Evolutionary conservation across 2,797 vertebrate species (phyloP), one percentile per base, ranked within the genome.

Genomic region (Characodon lateralis): DNA sequence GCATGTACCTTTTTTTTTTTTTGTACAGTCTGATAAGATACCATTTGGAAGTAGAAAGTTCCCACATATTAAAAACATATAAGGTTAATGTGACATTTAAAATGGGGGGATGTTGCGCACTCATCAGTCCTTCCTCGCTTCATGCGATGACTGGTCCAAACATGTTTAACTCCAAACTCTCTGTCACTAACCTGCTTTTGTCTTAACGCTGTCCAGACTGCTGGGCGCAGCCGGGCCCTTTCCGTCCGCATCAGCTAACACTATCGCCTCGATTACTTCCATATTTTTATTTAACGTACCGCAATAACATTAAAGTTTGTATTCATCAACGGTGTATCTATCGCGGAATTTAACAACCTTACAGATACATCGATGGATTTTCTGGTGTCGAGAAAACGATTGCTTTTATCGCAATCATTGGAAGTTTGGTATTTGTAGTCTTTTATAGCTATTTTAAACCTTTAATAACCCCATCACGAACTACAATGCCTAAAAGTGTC

Each of bases 331-430:
- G 63, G 35, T 73, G 76, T 75, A 18, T 82, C 70, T 86, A 90
- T 69, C 91, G 94, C 80, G 86, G 93, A 95, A 41, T 95, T 96
- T 95, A 95, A 95, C 94, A 96, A 95, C 95, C 63, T 82, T 56
- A 55, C 43, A 4, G 66, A 75, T 55, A 5, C 86, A 93, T 79
- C 95, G 93, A 89, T 95, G 91, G 76, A 7, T 74, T 72, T 31
- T 73, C 65, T 83, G 81, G 78, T 93, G 83, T 88, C 80, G 74
- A 73, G 50, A 78, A 86, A 91, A 81, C 92, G 91, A 88, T 94
- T 93, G 94, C 18, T 87, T 92, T 91, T 94, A 91, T 93, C 94
- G 95, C 93, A 70, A 73, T 46, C 2, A 71, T 7, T 2, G 41
- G 80, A 65, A 71, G 14, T 43, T 1, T 78, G 94, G 94, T 88